phyloP scores from a whole-genome alignment of 2,797 vertebrate species.

The Cheirogaleus major region DNA sequence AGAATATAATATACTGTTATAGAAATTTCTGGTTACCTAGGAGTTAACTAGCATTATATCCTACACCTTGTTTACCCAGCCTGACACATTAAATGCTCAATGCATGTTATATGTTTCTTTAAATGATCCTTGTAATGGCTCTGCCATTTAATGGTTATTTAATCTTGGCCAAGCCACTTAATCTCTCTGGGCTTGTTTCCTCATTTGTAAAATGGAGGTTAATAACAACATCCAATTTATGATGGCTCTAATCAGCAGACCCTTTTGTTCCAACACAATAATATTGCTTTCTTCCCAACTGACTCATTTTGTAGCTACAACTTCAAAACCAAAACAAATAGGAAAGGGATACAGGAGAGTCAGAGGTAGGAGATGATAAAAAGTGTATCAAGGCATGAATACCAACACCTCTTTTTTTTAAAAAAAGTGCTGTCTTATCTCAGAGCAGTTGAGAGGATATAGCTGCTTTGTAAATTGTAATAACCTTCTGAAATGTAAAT shows the following conservation, averaged over 20 bases:
- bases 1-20: background rate
- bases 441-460: background rate
- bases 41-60: constrained; percentile 19
- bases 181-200: constrained; percentile 6
- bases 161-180: background rate
- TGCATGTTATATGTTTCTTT: background rate
- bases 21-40: constrained; percentile 24
- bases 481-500: constrained; percentile 13
- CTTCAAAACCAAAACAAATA: constrained; percentile 33
- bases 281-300: background rate
- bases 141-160: constrained; percentile 27
- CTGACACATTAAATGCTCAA: constrained; percentile 23
- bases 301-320: constrained; percentile 10
- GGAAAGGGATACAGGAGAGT: background rate
- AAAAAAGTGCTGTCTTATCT: background rate
- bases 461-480: background rate
- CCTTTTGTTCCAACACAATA: background rate
- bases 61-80: background rate
- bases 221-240: constrained; percentile 32
- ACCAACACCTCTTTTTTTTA: background rate
- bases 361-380: background rate
- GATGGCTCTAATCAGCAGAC: background rate
- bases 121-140: background rate
- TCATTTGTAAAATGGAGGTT: constrained; percentile 21
- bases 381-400: background rate